Percentiles rank a stretch among this genome's conserved stretches.
Conservation (phyloP, 1,140 invertebrate genomes). For the Aphelinus certus region DNA sequence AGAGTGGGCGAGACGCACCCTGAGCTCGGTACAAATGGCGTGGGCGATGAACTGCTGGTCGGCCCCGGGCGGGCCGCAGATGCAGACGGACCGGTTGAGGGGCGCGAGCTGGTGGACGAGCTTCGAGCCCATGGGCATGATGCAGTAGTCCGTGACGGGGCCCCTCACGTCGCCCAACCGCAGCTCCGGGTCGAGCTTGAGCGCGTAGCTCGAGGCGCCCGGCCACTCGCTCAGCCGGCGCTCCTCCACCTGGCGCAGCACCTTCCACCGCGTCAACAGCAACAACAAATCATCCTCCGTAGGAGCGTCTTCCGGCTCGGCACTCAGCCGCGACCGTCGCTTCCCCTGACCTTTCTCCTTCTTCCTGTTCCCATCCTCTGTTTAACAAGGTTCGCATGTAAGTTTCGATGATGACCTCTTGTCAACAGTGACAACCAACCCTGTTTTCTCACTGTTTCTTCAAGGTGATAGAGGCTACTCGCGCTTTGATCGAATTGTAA, state of each 20-base stretch:
- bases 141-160: slow-evolving; percentile 72
- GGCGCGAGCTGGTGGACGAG: slow-evolving; percentile 68
- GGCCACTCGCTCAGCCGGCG: slow-evolving; percentile 22
- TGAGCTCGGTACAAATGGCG: slow-evolving; percentile 28
- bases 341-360: no score
- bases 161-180: slow-evolving; percentile 67
- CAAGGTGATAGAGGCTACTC: no score
- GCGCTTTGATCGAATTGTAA: no score
- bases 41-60: slow-evolving; percentile 71
- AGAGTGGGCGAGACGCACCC: neutral
- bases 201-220: neutral
- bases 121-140: slow-evolving; percentile 72
- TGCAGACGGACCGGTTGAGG: slow-evolving; percentile 69
- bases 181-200: slow-evolving; percentile 54
- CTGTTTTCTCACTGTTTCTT: no score
- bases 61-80: slow-evolving; percentile 67
- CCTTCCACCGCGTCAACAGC: neutral
- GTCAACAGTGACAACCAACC: no score
- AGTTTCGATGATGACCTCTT: no score
- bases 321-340: neutral
- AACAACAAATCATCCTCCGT: slow-evolving; percentile 3
- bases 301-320: neutral
- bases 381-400: no score
- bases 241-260: neutral
- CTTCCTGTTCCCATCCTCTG: no score